Base-by-base conservation (phyloP, 2,797 vertebrate genomes). In the Phrynocephalus forsythii region DNA sequence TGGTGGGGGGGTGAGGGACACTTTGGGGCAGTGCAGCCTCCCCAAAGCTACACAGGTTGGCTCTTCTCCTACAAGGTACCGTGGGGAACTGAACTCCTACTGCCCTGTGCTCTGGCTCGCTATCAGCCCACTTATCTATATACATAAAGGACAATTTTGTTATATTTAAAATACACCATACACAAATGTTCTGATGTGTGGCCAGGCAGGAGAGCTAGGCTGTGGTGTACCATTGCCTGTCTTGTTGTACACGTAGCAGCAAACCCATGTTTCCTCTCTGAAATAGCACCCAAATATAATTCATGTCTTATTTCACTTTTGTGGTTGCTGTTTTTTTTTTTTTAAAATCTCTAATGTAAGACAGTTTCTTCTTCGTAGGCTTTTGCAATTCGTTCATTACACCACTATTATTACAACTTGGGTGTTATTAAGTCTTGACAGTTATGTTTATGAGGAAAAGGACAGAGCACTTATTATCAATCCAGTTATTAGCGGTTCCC, bases 351-450 rank as follows among this genome's bases (percentile, higher is more conserved):
- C 76, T 83, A 79, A 82, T 89, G 44, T 79, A 80, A 73, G 66
- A 68, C 84, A 79, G 16, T 60, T 86, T 75, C 66, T 77, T 87
- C n/a, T 50, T 79, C 56, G 86, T 90, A 83, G 77, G 80, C 86
- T 80, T 81, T 88, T 87, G 90, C 90, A 60, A 89, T 67, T 75
- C 80, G 71, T 90, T 92, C 72, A 87, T 81, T 89, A 66, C 89
- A 48, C 89, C 82, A 80, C 92, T 93, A 91, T 89, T 85, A 85
- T 88, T 88, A 81, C 11, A 76, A 48, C 56, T 88, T 67, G 50
- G 78, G 83, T 88, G 44, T 85, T 88, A 85, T 88, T 88, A 88
- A 85, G 10, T 80, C 83, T 75, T 84, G 83, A 85, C 87, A 81
- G 83, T 83, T 67, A 44, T 88, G 78, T 88, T 88, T 88, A 75